Conservation (phyloP, 2,888 invertebrate species). For the Pristionchus exspectatus region DNA sequence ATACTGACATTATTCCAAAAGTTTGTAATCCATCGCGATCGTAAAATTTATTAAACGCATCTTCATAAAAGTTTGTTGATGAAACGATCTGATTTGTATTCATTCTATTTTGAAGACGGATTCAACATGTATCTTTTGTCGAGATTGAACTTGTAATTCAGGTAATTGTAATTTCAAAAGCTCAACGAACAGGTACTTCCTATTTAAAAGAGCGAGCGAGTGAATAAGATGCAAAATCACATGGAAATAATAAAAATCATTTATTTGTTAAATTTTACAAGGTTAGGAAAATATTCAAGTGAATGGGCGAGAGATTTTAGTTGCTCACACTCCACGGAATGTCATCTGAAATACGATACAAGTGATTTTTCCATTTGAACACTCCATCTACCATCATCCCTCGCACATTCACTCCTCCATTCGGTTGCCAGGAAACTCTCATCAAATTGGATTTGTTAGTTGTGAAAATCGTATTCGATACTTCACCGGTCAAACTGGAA, state of each 20-base stretch:
- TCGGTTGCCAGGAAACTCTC: constrained; percentile 37
- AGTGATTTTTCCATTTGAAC: background rate
- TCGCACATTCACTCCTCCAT: constrained; percentile 33
- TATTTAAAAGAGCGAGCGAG: too few relatives aligned
- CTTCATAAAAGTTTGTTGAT: too few relatives aligned
- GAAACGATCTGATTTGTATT: too few relatives aligned
- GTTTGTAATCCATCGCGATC: too few relatives aligned
- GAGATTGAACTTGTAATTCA: background rate
- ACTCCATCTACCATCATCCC: constrained; percentile 21
- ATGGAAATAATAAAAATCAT: too few relatives aligned
- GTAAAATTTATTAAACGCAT: too few relatives aligned
- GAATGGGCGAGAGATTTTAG: background rate
- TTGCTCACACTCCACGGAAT: background rate
- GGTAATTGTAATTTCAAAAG: background rate
- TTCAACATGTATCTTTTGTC: background rate
- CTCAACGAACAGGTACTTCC: background rate
- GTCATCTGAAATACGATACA: background rate
- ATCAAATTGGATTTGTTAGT: background rate
- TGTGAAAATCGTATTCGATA: background rate
- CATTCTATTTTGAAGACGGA: too few relatives aligned
- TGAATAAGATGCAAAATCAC: too few relatives aligned
- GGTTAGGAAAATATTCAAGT: background rate
- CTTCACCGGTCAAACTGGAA: constrained; percentile 26
- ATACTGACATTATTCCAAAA: too few relatives aligned
- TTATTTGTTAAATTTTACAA: background rate